These are phyloP conservation scores for Theristicus caerulescens DNA, from an alignment of 2,113 vertebrate genomes.

Conservation along the genomic window DNA sequence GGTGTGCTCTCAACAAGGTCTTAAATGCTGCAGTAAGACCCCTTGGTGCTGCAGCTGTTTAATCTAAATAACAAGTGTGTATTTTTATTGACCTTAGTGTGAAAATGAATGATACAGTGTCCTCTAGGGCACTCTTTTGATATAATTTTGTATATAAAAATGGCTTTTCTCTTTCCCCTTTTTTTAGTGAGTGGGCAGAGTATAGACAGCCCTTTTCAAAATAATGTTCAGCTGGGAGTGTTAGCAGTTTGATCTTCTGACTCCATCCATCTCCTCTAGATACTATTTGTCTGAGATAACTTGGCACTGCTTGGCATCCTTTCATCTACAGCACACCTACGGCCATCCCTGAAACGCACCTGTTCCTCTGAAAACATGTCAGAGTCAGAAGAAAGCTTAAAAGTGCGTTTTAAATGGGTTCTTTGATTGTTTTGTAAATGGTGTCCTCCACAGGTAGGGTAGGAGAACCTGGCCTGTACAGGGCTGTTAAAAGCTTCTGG, in stretches of 20 bases:
- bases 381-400: not conserved
- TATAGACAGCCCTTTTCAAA: not conserved
- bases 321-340: fast-evolving
- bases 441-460: not conserved
- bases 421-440: not conserved
- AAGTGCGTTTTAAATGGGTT: not conserved
- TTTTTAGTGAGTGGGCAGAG: not conserved
- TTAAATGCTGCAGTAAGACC: not conserved
- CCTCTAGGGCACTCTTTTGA: not conserved
- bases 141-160: not conserved
- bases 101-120: not conserved
- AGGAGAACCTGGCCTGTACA: not conserved
- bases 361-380: not conserved
- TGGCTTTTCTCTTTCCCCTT: not conserved
- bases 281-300: not conserved
- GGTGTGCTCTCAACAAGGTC: not conserved
- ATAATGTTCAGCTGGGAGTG: not conserved
- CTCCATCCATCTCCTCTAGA: not conserved
- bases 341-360: not conserved
- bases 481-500: not conserved
- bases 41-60: not conserved
- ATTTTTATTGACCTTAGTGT: constrained; percentile 17
- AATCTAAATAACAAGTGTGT: not conserved
- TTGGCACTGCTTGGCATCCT: not conserved
- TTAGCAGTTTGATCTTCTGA: not conserved